A percentile compares a stretch with the other conserved stretches of the same genome.
Conservation (phyloP, 2,797 vertebrate species). For the Chloroceryle inda region DNA sequence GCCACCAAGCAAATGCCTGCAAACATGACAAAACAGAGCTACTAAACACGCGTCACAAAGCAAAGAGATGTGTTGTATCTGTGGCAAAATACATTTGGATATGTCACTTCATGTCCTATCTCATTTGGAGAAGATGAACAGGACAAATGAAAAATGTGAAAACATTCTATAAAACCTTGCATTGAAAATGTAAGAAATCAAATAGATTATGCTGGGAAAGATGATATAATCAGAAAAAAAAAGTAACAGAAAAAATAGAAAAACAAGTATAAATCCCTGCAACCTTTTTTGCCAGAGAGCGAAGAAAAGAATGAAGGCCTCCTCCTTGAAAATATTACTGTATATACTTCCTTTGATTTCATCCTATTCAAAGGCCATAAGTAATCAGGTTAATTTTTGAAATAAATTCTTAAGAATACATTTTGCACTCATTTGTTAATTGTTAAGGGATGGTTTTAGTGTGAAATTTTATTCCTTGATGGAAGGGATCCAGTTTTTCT, state of each 20-base stretch:
- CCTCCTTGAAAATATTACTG: neutral
- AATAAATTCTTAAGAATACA: neutral
- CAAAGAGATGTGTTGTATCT: neutral
- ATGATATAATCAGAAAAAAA: neutral
- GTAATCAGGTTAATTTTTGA: neutral
- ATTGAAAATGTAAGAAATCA: neutral
- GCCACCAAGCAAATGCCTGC: conserved; percentile 96
- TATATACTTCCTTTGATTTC: neutral
- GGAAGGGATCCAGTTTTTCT: neutral
- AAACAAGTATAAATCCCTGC: neutral
- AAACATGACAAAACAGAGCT: conserved; percentile 7
- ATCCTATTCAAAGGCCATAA: neutral
- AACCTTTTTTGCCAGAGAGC: neutral
- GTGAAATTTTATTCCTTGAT: neutral
- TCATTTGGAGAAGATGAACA: neutral
- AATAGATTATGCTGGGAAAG: neutral
- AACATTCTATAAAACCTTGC: neutral
- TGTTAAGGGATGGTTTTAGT: neutral
- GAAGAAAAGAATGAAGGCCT: neutral
- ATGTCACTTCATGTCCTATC: neutral
- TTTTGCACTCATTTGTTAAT: neutral
- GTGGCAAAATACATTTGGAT: neutral
- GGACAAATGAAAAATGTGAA: neutral
- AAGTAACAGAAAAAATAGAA: neutral
- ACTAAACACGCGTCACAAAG: neutral